Base-by-base conservation (phyloP, 2,113 vertebrate genomes). In the Talpa occidentalis region DNA sequence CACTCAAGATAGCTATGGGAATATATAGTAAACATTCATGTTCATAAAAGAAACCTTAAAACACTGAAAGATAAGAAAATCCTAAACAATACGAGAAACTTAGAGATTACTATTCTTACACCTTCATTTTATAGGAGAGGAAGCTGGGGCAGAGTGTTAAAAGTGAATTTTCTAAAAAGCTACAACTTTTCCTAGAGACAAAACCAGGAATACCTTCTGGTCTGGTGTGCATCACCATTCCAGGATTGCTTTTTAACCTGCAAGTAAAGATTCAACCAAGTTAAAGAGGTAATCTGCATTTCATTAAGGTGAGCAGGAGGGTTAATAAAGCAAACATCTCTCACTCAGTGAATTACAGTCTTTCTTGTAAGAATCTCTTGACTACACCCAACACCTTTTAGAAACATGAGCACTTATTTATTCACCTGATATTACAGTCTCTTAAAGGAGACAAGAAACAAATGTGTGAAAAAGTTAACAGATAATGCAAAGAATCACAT, bases 41-140 rank as follows among this genome's bases (percentile, higher is more conserved):
- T 49, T 60, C 26, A 79, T 59, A 89, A 67, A 32, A 82, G 35
- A 79, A 35, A 56, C 3, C 44, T 82, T 66, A 84, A 49, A 93
- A 73, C 42, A 81, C 0, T 92, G 42, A 87, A 78, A 86, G 32
- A 64, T 47, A 80, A 44, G 66, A 56, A 92, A 92, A 47, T 88
- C 37, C 78, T 60, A 82, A 64, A 73, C 15, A 70, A 91, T 80
- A 88, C 4, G 64, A 91, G 74, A 91, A 67, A 70, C 37, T 19
- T 70, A 54, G 11, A 90, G n/a, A 60, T 42, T 40, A 54, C 78
- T 93, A 15, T 64, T 92, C 32, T 40, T 56, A 21, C 28, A 60
- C 30, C 8, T 40, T 74, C 83, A 35, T 82, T 91, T 90, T 84
- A 76, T n/a, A 24, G 42, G 76, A 64, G 10, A 92, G 10, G 30